phyloP scores from a whole-genome alignment of 2,888 invertebrate genomes.

The Busseola fusca region DNA sequence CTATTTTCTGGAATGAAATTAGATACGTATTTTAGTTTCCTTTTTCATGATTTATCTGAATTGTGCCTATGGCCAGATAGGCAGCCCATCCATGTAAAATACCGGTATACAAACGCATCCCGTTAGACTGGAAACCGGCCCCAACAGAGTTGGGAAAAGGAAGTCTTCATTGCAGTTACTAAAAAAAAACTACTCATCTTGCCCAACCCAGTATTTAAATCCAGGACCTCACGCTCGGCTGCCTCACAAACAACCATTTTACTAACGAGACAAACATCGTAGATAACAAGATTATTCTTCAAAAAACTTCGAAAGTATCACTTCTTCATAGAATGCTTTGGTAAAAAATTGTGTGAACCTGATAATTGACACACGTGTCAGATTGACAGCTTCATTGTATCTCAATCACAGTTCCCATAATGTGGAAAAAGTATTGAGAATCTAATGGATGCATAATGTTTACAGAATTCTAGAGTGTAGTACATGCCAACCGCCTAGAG shows the following conservation, averaged over 20 bases:
- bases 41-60: too few species aligned
- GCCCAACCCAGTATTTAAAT: background rate
- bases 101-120: too few species aligned
- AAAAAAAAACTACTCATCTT: background rate
- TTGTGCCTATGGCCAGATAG: too few species aligned
- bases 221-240: background rate
- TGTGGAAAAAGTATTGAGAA: constrained; percentile 14
- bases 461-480: background rate
- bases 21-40: too few species aligned
- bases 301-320: constrained; percentile 13
- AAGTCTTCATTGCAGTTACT: background rate
- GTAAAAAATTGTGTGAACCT: constrained; percentile 24
- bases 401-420: constrained; percentile 19
- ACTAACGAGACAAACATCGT: background rate
- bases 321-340: background rate
- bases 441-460: constrained; percentile 5
- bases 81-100: too few species aligned
- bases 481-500: too few species aligned
- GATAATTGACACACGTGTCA: constrained; percentile 19
- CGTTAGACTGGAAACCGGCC: too few species aligned
- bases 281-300: background rate
- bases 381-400: constrained; percentile 15
- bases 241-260: background rate
- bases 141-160: too few species aligned
- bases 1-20: too few species aligned